Conservation (phyloP, 2,113 vertebrate genomes). For the Triplophysa dalaica region DNA sequence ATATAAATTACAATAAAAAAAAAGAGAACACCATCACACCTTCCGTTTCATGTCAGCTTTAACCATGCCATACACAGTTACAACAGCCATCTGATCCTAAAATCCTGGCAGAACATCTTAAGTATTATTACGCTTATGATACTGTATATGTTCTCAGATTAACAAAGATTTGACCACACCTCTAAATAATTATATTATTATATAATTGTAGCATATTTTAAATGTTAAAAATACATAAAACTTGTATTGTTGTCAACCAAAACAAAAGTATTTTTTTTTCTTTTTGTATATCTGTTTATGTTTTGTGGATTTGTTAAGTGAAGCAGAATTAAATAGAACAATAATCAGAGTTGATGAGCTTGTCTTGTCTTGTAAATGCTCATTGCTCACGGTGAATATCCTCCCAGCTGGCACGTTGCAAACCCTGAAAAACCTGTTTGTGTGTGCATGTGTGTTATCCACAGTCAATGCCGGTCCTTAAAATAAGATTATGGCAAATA, state of each 20-base stretch:
- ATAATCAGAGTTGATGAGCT: constrained; percentile 12
- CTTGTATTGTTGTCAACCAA: neutral
- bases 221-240: neutral
- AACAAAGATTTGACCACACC: neutral
- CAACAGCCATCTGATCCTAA: neutral
- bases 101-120: neutral
- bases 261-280: neutral
- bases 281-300: neutral
- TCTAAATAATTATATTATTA: too few species aligned
- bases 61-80: constrained; percentile 7
- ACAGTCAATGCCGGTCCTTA: constrained; percentile 9
- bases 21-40: too few species aligned
- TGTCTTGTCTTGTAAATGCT: constrained; percentile 48
- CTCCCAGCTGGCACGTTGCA: constrained; percentile 32
- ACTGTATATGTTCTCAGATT: neutral
- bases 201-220: neutral
- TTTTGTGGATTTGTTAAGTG: neutral
- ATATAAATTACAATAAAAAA: too few species aligned
- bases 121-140: neutral
- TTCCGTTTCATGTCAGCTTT: neutral
- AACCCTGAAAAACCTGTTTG: constrained; percentile 52
- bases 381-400: constrained; percentile 37
- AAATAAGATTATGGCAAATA: neutral
- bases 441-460: constrained; percentile 19
- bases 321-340: neutral